Percentiles rank a stretch among this genome's conserved stretches.
These are phyloP conservation scores for Campaea margaritaria DNA, from an alignment of 2,888 invertebrate species.

Conservation along the genomic window DNA sequence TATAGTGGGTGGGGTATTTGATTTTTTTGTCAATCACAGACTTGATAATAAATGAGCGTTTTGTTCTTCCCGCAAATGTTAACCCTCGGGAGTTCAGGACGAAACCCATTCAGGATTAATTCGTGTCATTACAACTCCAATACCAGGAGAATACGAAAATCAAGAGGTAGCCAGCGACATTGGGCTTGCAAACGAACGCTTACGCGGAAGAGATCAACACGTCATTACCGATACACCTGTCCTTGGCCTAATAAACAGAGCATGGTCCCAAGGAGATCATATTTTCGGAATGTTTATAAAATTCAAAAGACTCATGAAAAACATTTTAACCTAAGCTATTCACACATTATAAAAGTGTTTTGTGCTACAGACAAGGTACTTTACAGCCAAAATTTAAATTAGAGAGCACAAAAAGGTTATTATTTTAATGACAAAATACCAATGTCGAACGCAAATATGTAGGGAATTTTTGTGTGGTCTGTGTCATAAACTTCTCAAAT, in stretches of 20 bases:
- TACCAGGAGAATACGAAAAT: conserved; percentile 74
- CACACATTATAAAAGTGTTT: no score
- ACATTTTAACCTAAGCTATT: no score
- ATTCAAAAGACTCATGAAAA: no score
- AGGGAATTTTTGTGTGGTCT: conserved; percentile 2
- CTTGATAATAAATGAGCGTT: no score
- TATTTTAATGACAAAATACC: conserved; percentile 13
- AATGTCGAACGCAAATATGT: neutral
- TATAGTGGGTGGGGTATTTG: no score
- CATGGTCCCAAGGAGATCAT: no score
- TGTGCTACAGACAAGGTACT: no score
- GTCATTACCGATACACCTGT: no score
- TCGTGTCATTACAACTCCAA: conserved; percentile 77
- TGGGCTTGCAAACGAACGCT: conserved; percentile 46
- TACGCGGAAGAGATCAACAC: neutral
- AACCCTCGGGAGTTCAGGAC: conserved; percentile 53
- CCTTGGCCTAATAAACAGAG: no score
- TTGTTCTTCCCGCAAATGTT: conserved; percentile 44
- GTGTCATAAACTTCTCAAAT: conserved; percentile 12
- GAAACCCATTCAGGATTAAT: conserved; percentile 69
- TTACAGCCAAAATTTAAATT: no score
- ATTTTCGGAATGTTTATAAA: no score
- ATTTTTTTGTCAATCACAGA: no score
- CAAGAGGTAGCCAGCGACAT: conserved; percentile 60
- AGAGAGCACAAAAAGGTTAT: neutral